Percentiles rank a stretch among this genome's conserved stretches.
phyloP scores from a whole-genome alignment of 35 echinoderm and acorn worm genomes.

The Nesometra sesokonis region DNA sequence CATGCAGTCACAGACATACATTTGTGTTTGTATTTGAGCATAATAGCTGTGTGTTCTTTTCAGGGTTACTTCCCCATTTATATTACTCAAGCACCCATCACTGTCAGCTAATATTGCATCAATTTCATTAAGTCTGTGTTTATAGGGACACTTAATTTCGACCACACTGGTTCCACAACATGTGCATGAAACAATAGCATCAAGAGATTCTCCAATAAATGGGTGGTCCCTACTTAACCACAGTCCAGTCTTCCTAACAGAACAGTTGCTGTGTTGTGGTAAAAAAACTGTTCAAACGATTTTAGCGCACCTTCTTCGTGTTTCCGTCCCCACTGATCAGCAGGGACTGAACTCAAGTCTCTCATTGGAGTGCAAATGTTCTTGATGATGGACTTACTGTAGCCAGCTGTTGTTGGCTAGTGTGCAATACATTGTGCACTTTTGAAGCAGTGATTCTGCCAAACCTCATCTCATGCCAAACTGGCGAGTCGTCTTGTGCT shows the following conservation, averaged over 20 bases:
- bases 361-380: slow-evolving; percentile 2
- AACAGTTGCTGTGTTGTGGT: not conserved
- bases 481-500: not conserved
- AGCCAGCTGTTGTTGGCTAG: not conserved
- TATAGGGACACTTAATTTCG: not conserved
- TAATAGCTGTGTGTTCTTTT: too few species aligned
- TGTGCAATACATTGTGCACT: not conserved
- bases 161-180: slow-evolving; percentile 1
- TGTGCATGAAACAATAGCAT: slow-evolving; percentile 6
- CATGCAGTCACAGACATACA: too few species aligned
- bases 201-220: slow-evolving; percentile 12
- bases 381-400: not conserved
- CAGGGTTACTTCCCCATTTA: too few species aligned
- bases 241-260: slow-evolving; percentile 9
- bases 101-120: not conserved
- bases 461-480: slow-evolving; percentile 12
- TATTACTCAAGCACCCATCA: not conserved
- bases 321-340: not conserved
- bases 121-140: not conserved
- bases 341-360: not conserved
- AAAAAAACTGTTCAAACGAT: not conserved
- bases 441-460: not conserved
- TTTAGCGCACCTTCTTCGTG: not conserved
- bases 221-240: not conserved
- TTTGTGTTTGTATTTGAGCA: too few species aligned